Percentiles rank a stretch among this genome's conserved stretches.
Conservation (phyloP, 2,888 invertebrate genomes). For the Agrotis segetum region DNA sequence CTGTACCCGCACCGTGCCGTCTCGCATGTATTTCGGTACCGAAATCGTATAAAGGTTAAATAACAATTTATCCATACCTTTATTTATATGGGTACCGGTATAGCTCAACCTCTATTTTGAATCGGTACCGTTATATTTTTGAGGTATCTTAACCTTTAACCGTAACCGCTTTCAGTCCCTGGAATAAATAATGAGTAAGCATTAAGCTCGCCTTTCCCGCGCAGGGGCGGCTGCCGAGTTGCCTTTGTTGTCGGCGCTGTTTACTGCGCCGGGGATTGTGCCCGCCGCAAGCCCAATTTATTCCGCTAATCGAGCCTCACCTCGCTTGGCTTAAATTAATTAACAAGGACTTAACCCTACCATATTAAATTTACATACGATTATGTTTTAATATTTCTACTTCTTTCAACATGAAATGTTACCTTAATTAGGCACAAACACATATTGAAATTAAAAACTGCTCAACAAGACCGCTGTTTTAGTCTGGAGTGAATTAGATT, state of each 20-base stretch:
- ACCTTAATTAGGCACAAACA: conserved; percentile 1
- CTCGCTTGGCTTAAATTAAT: conserved; percentile 86
- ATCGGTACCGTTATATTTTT: too few relatives aligned
- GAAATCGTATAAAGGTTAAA: too few relatives aligned
- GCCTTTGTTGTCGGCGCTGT: conserved; percentile 87
- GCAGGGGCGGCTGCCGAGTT: conserved; percentile 76
- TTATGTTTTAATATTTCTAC: conserved; percentile 53
- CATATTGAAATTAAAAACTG: conserved; percentile 3
- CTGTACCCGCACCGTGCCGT: too few relatives aligned
- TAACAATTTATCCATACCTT: too few relatives aligned
- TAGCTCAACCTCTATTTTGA: too few relatives aligned
- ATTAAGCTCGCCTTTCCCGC: conserved; percentile 83
- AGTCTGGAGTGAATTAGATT: background rate
- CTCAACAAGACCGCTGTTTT: background rate
- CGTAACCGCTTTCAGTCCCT: too few relatives aligned
- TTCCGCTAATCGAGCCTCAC: conserved; percentile 87
- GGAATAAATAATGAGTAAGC: conserved; percentile 90
- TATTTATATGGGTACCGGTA: too few relatives aligned
- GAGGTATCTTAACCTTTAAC: too few relatives aligned
- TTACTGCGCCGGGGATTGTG: conserved; percentile 85
- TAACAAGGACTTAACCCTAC: conserved; percentile 83
- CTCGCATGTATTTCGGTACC: too few relatives aligned
- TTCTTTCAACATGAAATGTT: conserved; percentile 47
- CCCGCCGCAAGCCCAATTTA: conserved; percentile 87
- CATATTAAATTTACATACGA: conserved; percentile 73